Conservation (phyloP, 2,888 invertebrate genomes). For the Eudasyphora cyanicolor region DNA sequence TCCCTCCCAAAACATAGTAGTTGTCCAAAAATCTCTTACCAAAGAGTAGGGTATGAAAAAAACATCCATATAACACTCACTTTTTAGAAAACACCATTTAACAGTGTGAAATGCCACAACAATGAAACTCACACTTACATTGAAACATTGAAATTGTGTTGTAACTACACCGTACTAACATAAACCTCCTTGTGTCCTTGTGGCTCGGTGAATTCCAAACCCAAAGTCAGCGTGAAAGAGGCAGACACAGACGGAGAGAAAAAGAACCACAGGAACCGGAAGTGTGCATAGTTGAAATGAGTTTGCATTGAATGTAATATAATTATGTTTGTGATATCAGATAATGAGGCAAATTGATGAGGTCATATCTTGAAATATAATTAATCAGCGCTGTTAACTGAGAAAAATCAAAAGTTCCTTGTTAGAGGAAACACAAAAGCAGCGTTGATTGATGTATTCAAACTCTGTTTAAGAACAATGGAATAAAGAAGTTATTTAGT, state of each 20-base stretch:
- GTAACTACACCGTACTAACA: conserved; percentile 37
- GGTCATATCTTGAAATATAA: conserved; percentile 28
- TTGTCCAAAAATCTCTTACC: too few relatives aligned
- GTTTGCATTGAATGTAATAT: conserved; percentile 26
- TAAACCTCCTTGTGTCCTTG: neutral
- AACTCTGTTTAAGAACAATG: too few relatives aligned
- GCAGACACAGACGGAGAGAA: neutral
- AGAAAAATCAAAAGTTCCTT: neutral
- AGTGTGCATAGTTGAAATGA: conserved; percentile 29
- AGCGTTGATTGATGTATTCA: neutral
- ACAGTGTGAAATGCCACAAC: neutral
- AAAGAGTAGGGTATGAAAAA: too few relatives aligned
- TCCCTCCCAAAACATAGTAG: too few relatives aligned
- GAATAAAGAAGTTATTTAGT: too few relatives aligned
- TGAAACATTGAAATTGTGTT: too few relatives aligned
- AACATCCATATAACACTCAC: neutral
- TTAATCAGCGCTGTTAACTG: neutral
- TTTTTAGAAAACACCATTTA: neutral
- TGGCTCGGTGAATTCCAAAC: neutral
- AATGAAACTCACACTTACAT: conserved; percentile 3
- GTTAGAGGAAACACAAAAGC: neutral
- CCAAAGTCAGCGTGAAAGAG: neutral
- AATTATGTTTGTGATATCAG: conserved; percentile 40
- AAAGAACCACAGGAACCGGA: neutral
- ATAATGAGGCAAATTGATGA: conserved; percentile 37